Base-by-base conservation (phyloP, 2,113 vertebrate genomes). In the Vireo altiloquus region DNA sequence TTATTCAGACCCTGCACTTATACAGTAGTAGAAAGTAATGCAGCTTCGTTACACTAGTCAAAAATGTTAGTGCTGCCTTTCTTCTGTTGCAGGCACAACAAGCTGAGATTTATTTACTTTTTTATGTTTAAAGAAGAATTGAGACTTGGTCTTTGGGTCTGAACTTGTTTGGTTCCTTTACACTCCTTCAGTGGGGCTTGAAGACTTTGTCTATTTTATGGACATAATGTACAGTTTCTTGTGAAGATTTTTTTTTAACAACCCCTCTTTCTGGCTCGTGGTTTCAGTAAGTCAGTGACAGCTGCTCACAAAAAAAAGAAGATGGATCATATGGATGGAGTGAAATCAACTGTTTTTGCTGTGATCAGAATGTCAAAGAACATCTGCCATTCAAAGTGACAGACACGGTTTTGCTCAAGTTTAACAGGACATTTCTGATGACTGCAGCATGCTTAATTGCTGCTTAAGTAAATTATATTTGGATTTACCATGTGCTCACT, bases 381-480 rank as follows among this genome's bases (percentile, higher is more conserved):
- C 33, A 88, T 87, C 88, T 95, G 69, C 80, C 64, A 35, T 71
- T 88, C 80, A 35, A 0, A 61, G 90, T 90, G 93, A 87, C 76
- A 93, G 86, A 64, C 33, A 18, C 3, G 56, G 68, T 22, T 83
- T 72, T 86, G 75, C 90, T 86, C 64, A 81, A 92, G 80, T 92
- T 87, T 83, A 95, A 50, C 71, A 89, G 94, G 86, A 90, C 90
- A 53, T 83, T 83, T 87, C 72, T 92, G 92, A 68, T 94, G 78
- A 78, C 76, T 35, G 69, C 88, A 81, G n/a, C 15, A 42, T 68
- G 80, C n/a, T 68, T 96, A 95, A 96, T 94, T 83, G 85, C 76
- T 83, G 31, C 65, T 95, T 95, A 91, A 94, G 70, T 85, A 52
- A 90, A 94, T 94, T 78, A 75, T 94, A 57, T 93, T 89, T 97